phyloP scores from a whole-genome alignment of 2,888 invertebrate genomes.

The Cryptocephalus moraei region DNA sequence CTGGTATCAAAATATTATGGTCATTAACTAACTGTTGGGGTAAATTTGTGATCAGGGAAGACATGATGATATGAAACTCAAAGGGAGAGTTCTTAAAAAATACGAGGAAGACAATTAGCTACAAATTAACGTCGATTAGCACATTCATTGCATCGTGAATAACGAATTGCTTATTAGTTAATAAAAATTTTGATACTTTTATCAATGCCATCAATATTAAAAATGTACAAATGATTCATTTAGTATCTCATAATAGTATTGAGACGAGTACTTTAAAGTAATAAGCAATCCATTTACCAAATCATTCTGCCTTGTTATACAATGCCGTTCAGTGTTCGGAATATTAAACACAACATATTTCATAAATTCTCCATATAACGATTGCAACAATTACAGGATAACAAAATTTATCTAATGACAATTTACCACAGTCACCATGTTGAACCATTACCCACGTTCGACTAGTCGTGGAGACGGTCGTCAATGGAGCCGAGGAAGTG shows the following conservation, averaged over 20 bases:
- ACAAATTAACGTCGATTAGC: constrained; percentile 1
- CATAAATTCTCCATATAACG: constrained; percentile 11
- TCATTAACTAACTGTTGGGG: not conserved
- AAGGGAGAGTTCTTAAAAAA: constrained; percentile 19
- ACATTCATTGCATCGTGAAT: too few species aligned
- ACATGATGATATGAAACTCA: constrained; percentile 30
- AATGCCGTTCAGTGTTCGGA: not conserved
- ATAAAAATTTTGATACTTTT: too few species aligned
- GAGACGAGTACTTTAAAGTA: too few species aligned
- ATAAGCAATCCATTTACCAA: too few species aligned
- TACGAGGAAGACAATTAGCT: constrained; percentile 27
- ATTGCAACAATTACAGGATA: constrained; percentile 14
- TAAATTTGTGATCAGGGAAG: constrained; percentile 22
- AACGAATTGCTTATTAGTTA: too few species aligned
- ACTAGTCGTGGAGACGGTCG: constrained; percentile 27
- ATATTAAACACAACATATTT: constrained; percentile 1
- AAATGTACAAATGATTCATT: too few species aligned
- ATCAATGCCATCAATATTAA: too few species aligned
- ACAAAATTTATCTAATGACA: constrained; percentile 15
- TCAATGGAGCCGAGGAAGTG: constrained; percentile 20
- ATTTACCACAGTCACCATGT: constrained; percentile 19
- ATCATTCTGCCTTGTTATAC: too few species aligned
- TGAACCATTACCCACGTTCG: constrained; percentile 28
- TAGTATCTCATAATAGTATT: too few species aligned
- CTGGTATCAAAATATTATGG: too few species aligned